Percentiles rank a stretch among this genome's conserved stretches.
Conservation (phyloP, 2,797 vertebrate genomes). For the Poecilia velifera region DNA sequence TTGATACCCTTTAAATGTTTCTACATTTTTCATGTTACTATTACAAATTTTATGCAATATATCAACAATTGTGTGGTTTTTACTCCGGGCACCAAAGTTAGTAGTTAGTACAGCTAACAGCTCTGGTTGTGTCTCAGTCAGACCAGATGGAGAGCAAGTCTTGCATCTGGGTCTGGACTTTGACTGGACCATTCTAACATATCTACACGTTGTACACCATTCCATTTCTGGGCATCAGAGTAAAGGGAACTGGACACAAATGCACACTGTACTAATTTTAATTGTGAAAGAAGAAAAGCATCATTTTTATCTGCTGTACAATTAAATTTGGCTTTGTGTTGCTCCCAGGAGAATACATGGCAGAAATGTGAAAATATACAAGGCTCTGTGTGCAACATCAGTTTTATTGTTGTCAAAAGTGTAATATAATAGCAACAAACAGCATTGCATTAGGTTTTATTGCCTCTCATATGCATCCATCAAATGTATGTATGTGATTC, state of each 20-base stretch:
- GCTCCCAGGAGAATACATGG: background rate
- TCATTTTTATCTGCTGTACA: background rate
- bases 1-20: background rate
- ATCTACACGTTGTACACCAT: background rate
- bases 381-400: background rate
- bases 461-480: background rate
- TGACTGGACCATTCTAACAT: background rate
- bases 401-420: background rate
- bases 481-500: background rate
- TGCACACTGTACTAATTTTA: background rate
- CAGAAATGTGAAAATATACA: background rate
- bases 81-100: background rate
- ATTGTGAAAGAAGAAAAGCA: background rate
- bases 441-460: background rate
- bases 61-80: background rate
- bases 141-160: background rate
- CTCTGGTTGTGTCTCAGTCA: background rate
- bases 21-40: background rate
- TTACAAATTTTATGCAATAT: background rate
- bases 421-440: background rate
- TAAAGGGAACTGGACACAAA: no score
- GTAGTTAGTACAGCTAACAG: background rate
- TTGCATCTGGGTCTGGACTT: background rate
- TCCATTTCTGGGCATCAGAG: background rate
- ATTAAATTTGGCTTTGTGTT: background rate